Evolutionary conservation across 2,113 vertebrate species (phyloP).

Genomic region (Saccopteryx leptura): DNA sequence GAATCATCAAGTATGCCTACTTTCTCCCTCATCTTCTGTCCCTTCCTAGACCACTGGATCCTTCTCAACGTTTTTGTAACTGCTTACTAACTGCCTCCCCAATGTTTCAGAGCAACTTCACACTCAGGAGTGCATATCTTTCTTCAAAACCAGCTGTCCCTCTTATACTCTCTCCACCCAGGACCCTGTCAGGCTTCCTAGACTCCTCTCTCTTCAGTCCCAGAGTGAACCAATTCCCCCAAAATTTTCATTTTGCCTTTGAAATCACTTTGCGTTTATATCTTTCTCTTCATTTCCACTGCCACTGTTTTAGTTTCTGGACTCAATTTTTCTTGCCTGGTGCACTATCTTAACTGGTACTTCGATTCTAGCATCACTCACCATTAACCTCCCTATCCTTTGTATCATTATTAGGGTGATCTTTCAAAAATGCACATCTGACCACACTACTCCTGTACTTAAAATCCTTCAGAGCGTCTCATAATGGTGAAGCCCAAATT

Average conservation of each 20-base stretch:
- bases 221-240: neutral
- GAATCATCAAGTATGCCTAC: neutral
- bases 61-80: neutral
- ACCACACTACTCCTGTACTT: neutral
- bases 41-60: neutral
- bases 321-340: neutral
- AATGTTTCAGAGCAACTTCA: neutral
- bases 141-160: neutral
- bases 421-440: neutral
- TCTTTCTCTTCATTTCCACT: neutral
- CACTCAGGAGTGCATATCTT: neutral
- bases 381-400: neutral
- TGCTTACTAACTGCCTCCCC: neutral
- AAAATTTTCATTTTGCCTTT: neutral
- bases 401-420: neutral
- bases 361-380: neutral
- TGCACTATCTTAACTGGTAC: neutral
- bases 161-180: neutral
- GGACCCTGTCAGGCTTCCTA: neutral
- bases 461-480: neutral
- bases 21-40: neutral
- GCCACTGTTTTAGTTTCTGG: neutral
- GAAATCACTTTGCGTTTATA: neutral
- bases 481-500: too few species aligned
- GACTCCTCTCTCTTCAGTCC: neutral